Evolutionary conservation across 2,888 invertebrate species (phyloP).

Genomic region (Epistrophe grossulariae): DNA sequence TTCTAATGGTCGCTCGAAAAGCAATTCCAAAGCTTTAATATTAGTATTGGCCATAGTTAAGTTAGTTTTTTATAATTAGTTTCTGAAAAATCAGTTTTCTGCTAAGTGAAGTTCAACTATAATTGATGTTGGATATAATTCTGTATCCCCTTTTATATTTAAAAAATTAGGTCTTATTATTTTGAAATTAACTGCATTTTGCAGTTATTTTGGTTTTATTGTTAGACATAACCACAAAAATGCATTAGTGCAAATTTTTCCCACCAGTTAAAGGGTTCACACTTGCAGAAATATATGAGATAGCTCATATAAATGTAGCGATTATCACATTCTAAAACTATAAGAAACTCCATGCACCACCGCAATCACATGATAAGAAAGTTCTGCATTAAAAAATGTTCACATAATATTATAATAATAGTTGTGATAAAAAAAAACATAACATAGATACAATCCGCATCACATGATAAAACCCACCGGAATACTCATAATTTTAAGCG

Average conservation of each 20-base stretch:
- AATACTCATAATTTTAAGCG: too few relatives aligned
- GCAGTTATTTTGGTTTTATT: neutral
- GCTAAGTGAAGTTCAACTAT: neutral
- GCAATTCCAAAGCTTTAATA: constrained; percentile 68
- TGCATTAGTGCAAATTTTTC: neutral
- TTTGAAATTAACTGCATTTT: neutral
- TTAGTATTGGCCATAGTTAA: constrained; percentile 32
- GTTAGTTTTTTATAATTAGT: neutral
- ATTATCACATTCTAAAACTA: neutral
- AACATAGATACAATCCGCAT: neutral
- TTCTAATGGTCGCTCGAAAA: constrained; percentile 78
- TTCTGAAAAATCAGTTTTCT: neutral
- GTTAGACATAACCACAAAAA: neutral
- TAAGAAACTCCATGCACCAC: neutral
- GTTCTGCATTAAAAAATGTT: neutral
- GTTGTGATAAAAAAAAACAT: neutral
- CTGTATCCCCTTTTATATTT: constrained; percentile 1
- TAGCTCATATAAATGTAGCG: too few relatives aligned
- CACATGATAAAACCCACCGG: neutral
- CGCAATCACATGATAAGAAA: constrained; percentile 5
- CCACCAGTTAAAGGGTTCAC: neutral
- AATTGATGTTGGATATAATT: neutral
- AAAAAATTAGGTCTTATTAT: neutral
- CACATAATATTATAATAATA: neutral
- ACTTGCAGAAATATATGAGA: too few relatives aligned